These are phyloP conservation scores for Parazoanthus swiftii DNA, from an alignment of 92 coral and sea anemone species.

Conservation along the genomic window DNA sequence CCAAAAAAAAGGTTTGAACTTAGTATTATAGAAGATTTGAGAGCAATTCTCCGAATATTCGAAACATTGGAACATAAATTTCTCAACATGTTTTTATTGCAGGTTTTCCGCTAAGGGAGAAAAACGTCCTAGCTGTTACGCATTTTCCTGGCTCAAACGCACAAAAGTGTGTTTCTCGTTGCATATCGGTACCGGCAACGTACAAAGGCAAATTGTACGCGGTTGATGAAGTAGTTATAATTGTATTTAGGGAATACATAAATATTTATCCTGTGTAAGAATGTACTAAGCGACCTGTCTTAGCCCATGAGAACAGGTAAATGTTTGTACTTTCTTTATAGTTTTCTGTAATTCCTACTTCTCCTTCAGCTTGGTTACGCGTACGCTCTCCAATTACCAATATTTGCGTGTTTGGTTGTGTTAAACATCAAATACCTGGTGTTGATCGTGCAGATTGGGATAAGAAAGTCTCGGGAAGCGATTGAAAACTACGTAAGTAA, in stretches of 20 bases:
- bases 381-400: neutral
- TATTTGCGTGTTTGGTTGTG: constrained; percentile 1
- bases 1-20: too few species aligned
- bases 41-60: too few species aligned
- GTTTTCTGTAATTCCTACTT: neutral
- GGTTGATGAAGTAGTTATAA: too few species aligned
- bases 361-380: neutral
- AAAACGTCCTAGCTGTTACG: neutral
- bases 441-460: constrained; percentile 11
- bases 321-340: neutral
- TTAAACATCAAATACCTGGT: constrained; percentile 25
- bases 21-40: too few species aligned
- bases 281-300: neutral
- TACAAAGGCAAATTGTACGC: neutral
- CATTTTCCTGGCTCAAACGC: neutral
- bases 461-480: constrained; percentile 14
- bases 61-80: too few species aligned
- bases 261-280: too few species aligned
- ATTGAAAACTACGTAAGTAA: constrained; percentile 26
- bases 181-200: neutral
- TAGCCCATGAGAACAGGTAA: neutral
- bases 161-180: neutral
- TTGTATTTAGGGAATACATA: neutral
- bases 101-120: neutral
- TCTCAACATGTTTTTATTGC: too few species aligned